Evolutionary conservation across 2,888 invertebrate genomes (phyloP).

Genomic region (Phalangium opilio): DNA sequence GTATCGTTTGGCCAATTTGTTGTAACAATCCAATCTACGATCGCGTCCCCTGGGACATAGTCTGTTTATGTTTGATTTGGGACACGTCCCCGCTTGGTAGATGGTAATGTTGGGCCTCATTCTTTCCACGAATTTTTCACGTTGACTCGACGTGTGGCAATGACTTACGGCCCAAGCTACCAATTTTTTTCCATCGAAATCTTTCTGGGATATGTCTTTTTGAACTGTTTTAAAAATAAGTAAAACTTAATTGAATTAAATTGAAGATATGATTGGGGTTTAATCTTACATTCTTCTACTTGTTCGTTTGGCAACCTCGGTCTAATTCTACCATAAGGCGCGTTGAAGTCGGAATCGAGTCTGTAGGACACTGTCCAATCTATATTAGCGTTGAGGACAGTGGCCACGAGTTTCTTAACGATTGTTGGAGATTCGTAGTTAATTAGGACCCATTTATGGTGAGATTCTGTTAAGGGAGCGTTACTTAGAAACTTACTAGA

Average conservation of each 20-base stretch:
- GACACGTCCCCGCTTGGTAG: conserved; percentile 19
- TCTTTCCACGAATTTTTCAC: conserved; percentile 17
- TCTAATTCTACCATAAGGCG: conserved; percentile 8
- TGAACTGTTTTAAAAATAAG: too few species aligned
- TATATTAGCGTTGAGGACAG: conserved; percentile 8
- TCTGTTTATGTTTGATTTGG: too few species aligned
- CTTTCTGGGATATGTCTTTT: too few species aligned
- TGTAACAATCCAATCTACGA: conserved; percentile 2
- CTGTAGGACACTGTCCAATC: conserved; percentile 16
- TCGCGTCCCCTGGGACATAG: conserved; percentile 2
- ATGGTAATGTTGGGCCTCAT: conserved; percentile 18
- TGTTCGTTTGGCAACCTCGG: background rate
- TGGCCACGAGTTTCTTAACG: conserved; percentile 6
- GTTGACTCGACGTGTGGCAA: conserved; percentile 14
- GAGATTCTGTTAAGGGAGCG: too few species aligned
- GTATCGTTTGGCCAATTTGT: conserved; percentile 11
- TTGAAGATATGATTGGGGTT: too few species aligned
- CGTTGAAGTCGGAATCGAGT: conserved; percentile 8
- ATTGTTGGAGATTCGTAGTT: conserved; percentile 19
- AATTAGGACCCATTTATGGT: conserved; percentile 20
- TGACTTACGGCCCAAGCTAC: conserved; percentile 22
- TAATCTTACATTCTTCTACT: background rate
- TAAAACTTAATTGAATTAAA: too few species aligned
- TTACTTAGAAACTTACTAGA: too few species aligned
- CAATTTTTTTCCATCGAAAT: background rate